Conservation (phyloP, 1,140 invertebrate species). For the Halesus radiatus region DNA sequence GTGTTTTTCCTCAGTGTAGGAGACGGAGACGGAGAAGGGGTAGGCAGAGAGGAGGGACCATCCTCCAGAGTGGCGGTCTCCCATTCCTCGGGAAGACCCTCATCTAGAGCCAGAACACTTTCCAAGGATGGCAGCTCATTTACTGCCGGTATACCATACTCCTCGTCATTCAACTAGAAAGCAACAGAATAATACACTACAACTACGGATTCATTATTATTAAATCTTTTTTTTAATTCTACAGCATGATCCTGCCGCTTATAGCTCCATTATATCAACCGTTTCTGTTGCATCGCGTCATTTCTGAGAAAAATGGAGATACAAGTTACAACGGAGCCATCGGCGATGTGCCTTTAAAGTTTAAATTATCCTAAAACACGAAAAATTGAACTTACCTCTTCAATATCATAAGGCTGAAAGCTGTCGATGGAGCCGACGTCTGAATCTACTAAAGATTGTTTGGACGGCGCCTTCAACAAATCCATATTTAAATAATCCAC, state of each 20-base stretch:
- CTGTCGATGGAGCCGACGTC: constrained; percentile 78
- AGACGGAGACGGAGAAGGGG: constrained; percentile 61
- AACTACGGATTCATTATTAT: not conserved
- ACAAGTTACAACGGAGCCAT: too few relatives aligned
- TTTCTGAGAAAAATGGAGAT: too few relatives aligned
- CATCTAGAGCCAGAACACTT: constrained; percentile 85
- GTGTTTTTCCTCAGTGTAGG: constrained; percentile 67
- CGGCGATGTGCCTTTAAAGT: too few relatives aligned
- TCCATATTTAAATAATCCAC: constrained; percentile 62
- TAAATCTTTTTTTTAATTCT: too few relatives aligned
- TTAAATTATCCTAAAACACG: not conserved
- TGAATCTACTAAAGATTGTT: constrained; percentile 74
- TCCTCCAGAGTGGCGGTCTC: constrained; percentile 56
- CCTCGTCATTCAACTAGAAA: constrained; percentile 81
- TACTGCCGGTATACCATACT: constrained; percentile 86
- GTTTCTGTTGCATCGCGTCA: too few relatives aligned
- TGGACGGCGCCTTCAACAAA: constrained; percentile 71
- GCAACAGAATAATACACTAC: not conserved
- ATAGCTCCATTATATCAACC: too few relatives aligned
- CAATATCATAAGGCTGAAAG: constrained; percentile 76
- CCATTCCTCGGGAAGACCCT: constrained; percentile 74
- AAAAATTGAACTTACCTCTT: constrained; percentile 70
- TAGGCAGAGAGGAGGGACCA: constrained; percentile 19
- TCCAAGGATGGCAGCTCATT: constrained; percentile 86
- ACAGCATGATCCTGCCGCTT: too few relatives aligned